A percentile compares a stretch with the other conserved stretches of the same genome.
Evolutionary conservation across 1,140 invertebrate genomes (phyloP).

Genomic region (Popillia japonica): DNA sequence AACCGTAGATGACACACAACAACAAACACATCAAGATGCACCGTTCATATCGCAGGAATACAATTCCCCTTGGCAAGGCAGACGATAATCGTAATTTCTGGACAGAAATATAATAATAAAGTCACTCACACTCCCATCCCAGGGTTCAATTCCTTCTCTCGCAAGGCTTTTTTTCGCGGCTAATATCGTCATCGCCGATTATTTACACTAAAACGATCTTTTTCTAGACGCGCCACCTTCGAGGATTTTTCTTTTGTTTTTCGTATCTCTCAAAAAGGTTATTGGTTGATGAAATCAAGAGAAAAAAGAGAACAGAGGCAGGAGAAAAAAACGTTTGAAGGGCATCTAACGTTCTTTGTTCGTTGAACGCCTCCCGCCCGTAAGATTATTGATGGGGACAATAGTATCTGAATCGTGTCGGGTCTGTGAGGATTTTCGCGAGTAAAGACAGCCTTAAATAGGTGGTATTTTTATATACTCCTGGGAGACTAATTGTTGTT

Average conservation of each 20-base stretch:
- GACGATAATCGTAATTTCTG: constrained; percentile 19
- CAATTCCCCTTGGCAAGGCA: constrained; percentile 7
- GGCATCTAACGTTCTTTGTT: constrained; percentile 18
- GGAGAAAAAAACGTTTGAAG: neutral
- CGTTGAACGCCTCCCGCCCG: neutral
- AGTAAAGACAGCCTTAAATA: neutral
- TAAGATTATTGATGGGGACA: neutral
- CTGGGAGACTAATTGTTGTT: constrained; percentile 26
- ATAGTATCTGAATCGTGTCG: neutral
- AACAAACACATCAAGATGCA: constrained; percentile 21
- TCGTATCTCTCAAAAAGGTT: neutral
- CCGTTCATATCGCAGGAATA: neutral
- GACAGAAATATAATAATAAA: constrained; percentile 15
- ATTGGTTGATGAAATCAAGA: neutral
- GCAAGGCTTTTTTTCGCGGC: neutral
- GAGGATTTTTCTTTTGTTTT: constrained; percentile 8
- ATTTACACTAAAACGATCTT: constrained; percentile 8
- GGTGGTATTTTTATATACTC: constrained; percentile 4
- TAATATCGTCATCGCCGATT: neutral
- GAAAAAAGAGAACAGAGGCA: neutral
- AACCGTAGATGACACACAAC: neutral
- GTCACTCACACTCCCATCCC: constrained; percentile 5
- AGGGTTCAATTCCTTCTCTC: constrained; percentile 17
- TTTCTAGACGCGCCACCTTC: neutral
- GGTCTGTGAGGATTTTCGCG: neutral